Evolutionary conservation across 2,888 invertebrate species (phyloP), one percentile per base, ranked within the genome.

Genomic region (Dendrolimus pini): DNA sequence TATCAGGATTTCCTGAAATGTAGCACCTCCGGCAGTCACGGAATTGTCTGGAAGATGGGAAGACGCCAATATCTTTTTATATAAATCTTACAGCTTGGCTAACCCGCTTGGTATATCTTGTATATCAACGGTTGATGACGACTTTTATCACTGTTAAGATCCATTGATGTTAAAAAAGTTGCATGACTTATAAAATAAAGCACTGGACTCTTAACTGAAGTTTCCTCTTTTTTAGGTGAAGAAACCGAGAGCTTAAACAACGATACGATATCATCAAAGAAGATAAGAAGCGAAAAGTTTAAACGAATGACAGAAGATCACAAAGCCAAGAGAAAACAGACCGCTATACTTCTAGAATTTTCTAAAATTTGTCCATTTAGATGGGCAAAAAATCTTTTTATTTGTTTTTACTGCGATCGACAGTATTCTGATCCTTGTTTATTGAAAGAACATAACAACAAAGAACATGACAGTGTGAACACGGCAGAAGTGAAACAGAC

Each of bases 361-460:
- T 75, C 89, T 8, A 83, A 72, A 61, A 77, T 89, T 65, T 85
- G 82, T 58, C 89, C 89, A 0, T 90, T 89, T 64, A 80, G 75
- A 66, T 89, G 89, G 89, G 75, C 71, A 70, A 88, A 82, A 65
- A 86, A 89, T 65, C 61, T 79, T 3, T 90, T 82, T 59, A 62
- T 82, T 12, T 90, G 90, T 61, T 80, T 87, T 55, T 86, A 83
- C 58, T 90, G 90, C 58, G 81, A 84, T 7, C 70, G 74, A 42
- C 72, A 78, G 52, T 89, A 79, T 60, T 62, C 72, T 1, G 83
- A 89, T 55, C 85, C 85, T 1, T 73, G 70, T 0, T 62, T 69
- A 12, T 61, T 90, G 12, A 75, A 84, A 57, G 60, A 72, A 1
- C 89, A 89, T 58, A 66, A 74, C 54, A 12, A 55, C 41, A 52